Conservation (phyloP, 2,113 vertebrate species). For the Mustela lutreola region DNA sequence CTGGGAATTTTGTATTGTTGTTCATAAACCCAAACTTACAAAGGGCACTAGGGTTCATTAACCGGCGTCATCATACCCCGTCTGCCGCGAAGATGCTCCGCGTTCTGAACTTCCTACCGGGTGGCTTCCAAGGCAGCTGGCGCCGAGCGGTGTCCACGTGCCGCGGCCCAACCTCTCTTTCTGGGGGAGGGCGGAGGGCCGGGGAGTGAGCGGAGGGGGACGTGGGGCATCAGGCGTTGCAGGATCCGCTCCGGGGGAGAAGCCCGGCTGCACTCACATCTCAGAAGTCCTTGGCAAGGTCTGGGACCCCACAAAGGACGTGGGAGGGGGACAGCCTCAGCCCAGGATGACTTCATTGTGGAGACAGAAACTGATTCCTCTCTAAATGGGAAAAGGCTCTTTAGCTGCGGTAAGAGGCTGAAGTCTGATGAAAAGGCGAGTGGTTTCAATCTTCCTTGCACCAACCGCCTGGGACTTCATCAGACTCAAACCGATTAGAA, state of each 20-base stretch:
- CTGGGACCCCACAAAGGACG: neutral
- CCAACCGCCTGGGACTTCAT: constrained; percentile 86
- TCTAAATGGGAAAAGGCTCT: constrained; percentile 75
- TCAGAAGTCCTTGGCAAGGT: neutral
- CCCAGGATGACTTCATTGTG: constrained; percentile 69
- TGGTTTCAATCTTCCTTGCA: constrained; percentile 85
- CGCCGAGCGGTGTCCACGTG: accelerated
- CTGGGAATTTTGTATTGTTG: neutral
- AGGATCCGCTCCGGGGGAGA: neutral
- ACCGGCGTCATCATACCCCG: accelerated
- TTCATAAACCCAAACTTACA: neutral
- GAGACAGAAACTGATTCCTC: constrained; percentile 76
- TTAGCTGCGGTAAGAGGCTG: constrained; percentile 85
- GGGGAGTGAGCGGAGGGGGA: neutral
- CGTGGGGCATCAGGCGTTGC: accelerated
- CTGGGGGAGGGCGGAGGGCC: neutral
- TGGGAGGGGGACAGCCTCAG: neutral
- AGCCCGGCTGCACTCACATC: accelerated
- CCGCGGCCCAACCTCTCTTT: neutral
- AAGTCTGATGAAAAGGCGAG: constrained; percentile 87
- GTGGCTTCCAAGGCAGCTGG: accelerated
- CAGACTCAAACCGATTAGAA: constrained; percentile 88
- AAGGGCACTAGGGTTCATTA: neutral
- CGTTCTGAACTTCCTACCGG: too few species aligned
- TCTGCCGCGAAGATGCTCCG: neutral